These are phyloP conservation scores for Grallaria varia DNA, from an alignment of 2,113 vertebrate species.

Conservation along the genomic window DNA sequence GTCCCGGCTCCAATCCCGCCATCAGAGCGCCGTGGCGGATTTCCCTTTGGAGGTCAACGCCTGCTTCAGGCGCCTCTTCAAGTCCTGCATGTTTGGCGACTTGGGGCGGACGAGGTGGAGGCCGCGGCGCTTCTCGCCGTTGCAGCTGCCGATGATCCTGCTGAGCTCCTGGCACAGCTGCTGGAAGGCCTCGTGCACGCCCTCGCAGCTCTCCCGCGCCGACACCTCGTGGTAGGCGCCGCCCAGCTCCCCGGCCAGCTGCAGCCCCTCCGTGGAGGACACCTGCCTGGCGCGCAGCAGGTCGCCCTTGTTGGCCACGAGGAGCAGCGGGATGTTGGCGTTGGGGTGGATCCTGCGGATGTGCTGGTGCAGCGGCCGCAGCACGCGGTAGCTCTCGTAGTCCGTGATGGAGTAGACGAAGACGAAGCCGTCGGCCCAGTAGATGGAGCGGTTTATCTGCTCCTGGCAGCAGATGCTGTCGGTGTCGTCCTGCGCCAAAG, in stretches of 20 bases:
- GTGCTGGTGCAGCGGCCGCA: constrained; percentile 89
- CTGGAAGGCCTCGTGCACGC: constrained; percentile 84
- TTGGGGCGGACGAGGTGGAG: constrained; percentile 89
- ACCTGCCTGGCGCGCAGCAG: constrained; percentile 88
- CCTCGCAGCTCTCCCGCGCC: constrained; percentile 87
- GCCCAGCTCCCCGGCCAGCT: constrained; percentile 82
- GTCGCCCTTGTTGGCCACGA: constrained; percentile 92
- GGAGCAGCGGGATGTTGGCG: constrained; percentile 87
- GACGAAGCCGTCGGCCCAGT: constrained; percentile 93
- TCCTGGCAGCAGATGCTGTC: constrained; percentile 85
- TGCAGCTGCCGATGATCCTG: constrained; percentile 79
- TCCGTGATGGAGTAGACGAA: constrained; percentile 92
- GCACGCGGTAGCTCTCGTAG: constrained; percentile 83
- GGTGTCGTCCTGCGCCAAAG: constrained; percentile 74
- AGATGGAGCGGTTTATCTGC: constrained; percentile 90
- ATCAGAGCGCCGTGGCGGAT: constrained; percentile 80
- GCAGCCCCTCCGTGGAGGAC: constrained; percentile 81
- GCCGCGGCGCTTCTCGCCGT: constrained; percentile 87
- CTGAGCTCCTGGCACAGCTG: constrained; percentile 90
- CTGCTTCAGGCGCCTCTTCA: constrained; percentile 90
- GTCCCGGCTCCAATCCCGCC: no score
- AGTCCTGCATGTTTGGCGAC: constrained; percentile 93
- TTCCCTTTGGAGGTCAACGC: constrained; percentile 89
- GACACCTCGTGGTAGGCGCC: constrained; percentile 85
- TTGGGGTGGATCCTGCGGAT: constrained; percentile 88